These are phyloP conservation scores for Polypterus bichir DNA, from an alignment of 2,113 vertebrate species.

Conservation along the genomic window DNA sequence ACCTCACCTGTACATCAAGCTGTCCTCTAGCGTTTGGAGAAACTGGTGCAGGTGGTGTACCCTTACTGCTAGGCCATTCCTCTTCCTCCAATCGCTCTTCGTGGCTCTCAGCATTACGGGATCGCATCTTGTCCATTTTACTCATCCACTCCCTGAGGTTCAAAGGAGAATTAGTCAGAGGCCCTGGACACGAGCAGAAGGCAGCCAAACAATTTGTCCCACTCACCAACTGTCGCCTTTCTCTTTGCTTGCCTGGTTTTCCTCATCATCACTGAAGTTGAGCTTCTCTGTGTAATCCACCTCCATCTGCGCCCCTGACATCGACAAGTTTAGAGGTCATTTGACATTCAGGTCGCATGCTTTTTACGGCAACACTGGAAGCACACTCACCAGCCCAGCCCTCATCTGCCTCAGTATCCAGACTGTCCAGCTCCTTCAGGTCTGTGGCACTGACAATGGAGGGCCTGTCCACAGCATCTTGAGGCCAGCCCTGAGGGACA, in stretches of 20 bases:
- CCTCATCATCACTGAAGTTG: constrained; percentile 97
- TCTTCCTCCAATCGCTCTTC: constrained; percentile 67
- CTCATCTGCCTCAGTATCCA: constrained; percentile 90
- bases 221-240: constrained; percentile 70
- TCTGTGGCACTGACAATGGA: constrained; percentile 90
- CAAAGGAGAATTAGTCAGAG: neutral
- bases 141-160: constrained; percentile 50
- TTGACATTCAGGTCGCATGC: too few relatives aligned
- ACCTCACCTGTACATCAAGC: constrained; percentile 67
- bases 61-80: constrained; percentile 49
- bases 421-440: constrained; percentile 88
- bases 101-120: constrained; percentile 51
- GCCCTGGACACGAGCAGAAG: neutral
- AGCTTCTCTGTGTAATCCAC: constrained; percentile 96
- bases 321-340: too few relatives aligned
- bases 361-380: too few relatives aligned
- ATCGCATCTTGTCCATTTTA: constrained; percentile 55
- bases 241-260: constrained; percentile 78
- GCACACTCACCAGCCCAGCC: constrained; percentile 84
- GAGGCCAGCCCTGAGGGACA: constrained; percentile 56
- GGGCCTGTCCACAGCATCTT: constrained; percentile 75
- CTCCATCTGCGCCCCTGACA: constrained; percentile 88
- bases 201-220: neutral
- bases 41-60: constrained; percentile 42
- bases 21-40: constrained; percentile 41